Conservation (phyloP, 1,140 invertebrate genomes). For the Luehdorfia chinensis region DNA sequence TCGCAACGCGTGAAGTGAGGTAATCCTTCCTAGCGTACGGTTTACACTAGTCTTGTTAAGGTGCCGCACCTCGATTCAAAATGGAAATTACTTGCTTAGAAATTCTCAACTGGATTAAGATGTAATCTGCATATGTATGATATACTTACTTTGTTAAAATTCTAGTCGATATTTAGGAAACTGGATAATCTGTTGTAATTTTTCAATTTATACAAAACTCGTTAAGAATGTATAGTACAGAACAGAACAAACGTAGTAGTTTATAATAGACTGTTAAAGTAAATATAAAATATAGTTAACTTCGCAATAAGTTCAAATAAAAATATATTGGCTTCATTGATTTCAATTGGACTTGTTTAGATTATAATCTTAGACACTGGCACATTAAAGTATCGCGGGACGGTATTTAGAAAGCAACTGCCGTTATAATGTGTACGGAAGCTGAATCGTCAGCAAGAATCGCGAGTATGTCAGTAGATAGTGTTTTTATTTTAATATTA, state of each 20-base stretch:
- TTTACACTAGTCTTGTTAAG: slow-evolving; percentile 49
- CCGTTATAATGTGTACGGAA: slow-evolving; percentile 10
- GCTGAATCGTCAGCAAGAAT: slow-evolving; percentile 11
- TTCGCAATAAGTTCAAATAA: slow-evolving; percentile 17
- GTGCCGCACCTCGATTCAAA: slow-evolving; percentile 47
- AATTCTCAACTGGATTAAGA: slow-evolving; percentile 53
- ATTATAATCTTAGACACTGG: slow-evolving; percentile 16
- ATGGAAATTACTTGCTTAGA: slow-evolving; percentile 63
- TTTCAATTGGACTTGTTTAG: slow-evolving; percentile 16
- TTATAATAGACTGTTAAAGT: too few species aligned
- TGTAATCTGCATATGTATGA: slow-evolving; percentile 58
- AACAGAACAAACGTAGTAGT: too few species aligned
- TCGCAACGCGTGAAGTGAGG: slow-evolving; percentile 47
- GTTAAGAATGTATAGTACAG: too few species aligned
- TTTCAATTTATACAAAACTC: too few species aligned
- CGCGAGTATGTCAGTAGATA: not conserved
- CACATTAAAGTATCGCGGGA: slow-evolving; percentile 14
- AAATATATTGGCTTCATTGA: slow-evolving; percentile 15
- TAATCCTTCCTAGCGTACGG: slow-evolving; percentile 51
- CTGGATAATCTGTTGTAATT: too few species aligned
- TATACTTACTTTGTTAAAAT: slow-evolving; percentile 19
- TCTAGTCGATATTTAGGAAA: not conserved
- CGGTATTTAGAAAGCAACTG: slow-evolving; percentile 13
- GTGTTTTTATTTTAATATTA: slow-evolving; percentile 4
- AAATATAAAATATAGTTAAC: too few species aligned